These are phyloP conservation scores for Lycorma delicatula DNA, from an alignment of 1,140 invertebrate genomes.

Conservation along the genomic window DNA sequence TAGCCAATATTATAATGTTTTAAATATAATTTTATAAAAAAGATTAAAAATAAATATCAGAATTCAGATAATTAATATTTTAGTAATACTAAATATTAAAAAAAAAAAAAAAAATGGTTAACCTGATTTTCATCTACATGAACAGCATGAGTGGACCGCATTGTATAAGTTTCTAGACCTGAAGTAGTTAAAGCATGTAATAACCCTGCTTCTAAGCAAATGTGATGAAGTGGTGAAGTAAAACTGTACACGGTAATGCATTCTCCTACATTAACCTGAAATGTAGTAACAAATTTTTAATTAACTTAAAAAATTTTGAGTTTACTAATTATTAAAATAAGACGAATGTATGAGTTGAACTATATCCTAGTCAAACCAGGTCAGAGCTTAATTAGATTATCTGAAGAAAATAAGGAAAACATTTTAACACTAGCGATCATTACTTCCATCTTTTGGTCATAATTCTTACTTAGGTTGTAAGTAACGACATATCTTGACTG, in stretches of 20 bases:
- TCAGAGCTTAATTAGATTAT: too few relatives aligned
- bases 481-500: too few relatives aligned
- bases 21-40: neutral
- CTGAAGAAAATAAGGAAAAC: too few relatives aligned
- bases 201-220: slow-evolving; percentile 56
- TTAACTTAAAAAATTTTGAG: neutral
- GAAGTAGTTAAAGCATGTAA: slow-evolving; percentile 66
- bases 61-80: neutral
- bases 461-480: too few relatives aligned
- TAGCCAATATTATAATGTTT: neutral
- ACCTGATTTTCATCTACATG: slow-evolving; percentile 6
- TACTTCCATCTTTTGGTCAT: too few relatives aligned
- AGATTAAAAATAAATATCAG: neutral
- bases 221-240: slow-evolving; percentile 55
- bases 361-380: too few relatives aligned
- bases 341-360: too few relatives aligned
- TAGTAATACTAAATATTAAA: neutral
- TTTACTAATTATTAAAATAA: too few relatives aligned
- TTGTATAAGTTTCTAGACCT: slow-evolving; percentile 69
- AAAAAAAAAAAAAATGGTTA: slow-evolving; percentile 1
- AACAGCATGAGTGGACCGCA: slow-evolving; percentile 47
- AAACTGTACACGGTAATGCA: slow-evolving; percentile 49
- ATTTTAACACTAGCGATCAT: too few relatives aligned
- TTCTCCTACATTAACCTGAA: slow-evolving; percentile 26
- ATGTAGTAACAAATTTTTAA: slow-evolving; percentile 5